Evolutionary conservation across 2,888 invertebrate species (phyloP).

Genomic region (Cheiracanthium punctorium): DNA sequence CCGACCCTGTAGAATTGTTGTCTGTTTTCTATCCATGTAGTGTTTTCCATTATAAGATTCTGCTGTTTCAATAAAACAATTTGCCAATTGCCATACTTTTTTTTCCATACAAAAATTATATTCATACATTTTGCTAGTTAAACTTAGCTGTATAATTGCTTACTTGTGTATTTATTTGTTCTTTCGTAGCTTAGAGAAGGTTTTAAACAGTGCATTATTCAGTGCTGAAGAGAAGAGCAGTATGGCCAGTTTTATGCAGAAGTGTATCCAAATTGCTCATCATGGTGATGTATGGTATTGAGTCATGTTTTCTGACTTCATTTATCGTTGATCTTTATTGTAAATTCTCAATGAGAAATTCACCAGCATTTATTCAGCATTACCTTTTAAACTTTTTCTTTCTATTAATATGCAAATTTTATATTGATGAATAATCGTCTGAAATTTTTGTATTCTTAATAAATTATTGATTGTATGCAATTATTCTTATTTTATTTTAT

Average conservation of each 20-base stretch:
- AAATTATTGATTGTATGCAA: not conserved
- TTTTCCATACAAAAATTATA: no score
- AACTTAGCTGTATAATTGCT: no score
- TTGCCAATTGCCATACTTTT: no score
- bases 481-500: no score
- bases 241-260: constrained; percentile 77
- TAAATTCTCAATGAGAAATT: not conserved
- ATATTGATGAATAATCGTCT: not conserved
- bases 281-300: constrained; percentile 55
- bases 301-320: not conserved
- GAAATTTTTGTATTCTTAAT: not conserved
- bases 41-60: no score
- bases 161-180: not conserved
- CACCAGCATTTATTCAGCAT: no score
- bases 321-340: not conserved
- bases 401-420: no score
- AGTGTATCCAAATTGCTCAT: constrained; percentile 80
- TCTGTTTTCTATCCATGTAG: no score
- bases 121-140: no score
- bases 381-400: no score
- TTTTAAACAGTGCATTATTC: constrained; percentile 81
- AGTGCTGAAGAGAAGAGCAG: constrained; percentile 77
- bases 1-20: no score
- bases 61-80: no score
- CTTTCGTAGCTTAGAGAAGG: constrained; percentile 67